phyloP scores from a whole-genome alignment of 2,797 vertebrate species.

The Liasis olivaceus region DNA sequence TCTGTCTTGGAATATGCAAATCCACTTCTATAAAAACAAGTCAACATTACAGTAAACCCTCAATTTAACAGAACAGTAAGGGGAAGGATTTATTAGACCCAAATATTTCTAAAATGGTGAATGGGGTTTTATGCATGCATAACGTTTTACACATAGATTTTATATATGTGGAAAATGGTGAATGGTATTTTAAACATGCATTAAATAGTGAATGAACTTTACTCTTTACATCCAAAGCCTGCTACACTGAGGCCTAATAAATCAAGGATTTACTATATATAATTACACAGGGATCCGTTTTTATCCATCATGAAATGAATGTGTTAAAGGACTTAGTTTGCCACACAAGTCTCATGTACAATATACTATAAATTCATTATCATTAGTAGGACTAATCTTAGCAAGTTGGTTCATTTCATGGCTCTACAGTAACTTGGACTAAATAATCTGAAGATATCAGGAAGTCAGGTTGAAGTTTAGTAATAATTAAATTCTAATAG shows the following conservation, averaged over 20 bases:
- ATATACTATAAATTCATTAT: not conserved
- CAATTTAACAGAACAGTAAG: no score
- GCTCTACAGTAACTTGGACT: conserved; percentile 3
- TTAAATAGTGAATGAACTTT: no score
- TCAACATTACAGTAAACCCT: no score
- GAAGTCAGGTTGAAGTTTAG: not conserved
- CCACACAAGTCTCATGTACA: not conserved
- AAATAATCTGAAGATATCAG: conserved; percentile 8
- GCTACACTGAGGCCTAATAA: no score
- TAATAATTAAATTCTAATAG: not conserved
- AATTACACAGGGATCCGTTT: not conserved
- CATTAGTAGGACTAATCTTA: not conserved
- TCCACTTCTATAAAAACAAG: not conserved
- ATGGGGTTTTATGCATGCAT: no score
- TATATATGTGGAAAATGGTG: no score
- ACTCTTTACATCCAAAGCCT: no score
- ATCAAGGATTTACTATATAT: no score
- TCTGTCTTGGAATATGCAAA: not conserved
- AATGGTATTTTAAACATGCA: no score
- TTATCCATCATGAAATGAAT: not conserved
- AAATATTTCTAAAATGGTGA: no score
- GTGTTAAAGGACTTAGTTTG: not conserved
- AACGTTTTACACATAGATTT: no score
- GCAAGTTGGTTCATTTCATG: not conserved
- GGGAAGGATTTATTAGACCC: no score